Base-by-base conservation (phyloP, 2,888 invertebrate species). In the Portevinia maculata region DNA sequence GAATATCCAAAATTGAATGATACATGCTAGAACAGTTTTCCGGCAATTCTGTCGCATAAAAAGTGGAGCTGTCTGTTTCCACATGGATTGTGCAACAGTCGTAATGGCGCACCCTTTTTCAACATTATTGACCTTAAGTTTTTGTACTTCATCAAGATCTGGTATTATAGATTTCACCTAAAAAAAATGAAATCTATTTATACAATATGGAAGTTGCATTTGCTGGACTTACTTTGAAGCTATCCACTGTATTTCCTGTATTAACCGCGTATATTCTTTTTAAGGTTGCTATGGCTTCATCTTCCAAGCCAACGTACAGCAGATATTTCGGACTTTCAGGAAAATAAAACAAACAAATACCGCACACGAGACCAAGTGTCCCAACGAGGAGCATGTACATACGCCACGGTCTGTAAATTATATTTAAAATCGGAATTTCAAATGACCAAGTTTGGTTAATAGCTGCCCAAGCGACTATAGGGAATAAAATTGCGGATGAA, bases 271-370 rank as follows among this genome's bases (percentile, higher is more conserved):
- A 87, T 17, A 89, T 86, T 24, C 41, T 75, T 50, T 84, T 84
- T 9, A 90, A 76, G 6, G 88, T 86, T 11, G 84, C 62, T 7
- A 88, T 52, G 5, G 89, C 87, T 69, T 88, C 86, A 0, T 87
- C 84, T 9, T 87, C 69, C 37, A 83, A 78, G n/a, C 87, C 88
- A 7, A 85, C 78, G 1, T 87, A 67, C 2, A 89, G 67, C 1
- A 88, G 78, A 74, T 88, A 90, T 85, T 89, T 90, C 3, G 90
- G 90, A 84, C 89, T 89, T 71, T 90, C 90, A 0, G 90, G 90
- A 8, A 90, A 81, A 15, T 83, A 84, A 13, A 85, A 76, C 15
- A 89, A 79, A 2, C 85, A 73, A 3, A 88, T 9, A 1, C 86
- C 87, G 37, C 88, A 86, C 1, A 87, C 5, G 1, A 89, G 79